phyloP scores from a whole-genome alignment of 1,140 invertebrate species.

The Drosophila varians region DNA sequence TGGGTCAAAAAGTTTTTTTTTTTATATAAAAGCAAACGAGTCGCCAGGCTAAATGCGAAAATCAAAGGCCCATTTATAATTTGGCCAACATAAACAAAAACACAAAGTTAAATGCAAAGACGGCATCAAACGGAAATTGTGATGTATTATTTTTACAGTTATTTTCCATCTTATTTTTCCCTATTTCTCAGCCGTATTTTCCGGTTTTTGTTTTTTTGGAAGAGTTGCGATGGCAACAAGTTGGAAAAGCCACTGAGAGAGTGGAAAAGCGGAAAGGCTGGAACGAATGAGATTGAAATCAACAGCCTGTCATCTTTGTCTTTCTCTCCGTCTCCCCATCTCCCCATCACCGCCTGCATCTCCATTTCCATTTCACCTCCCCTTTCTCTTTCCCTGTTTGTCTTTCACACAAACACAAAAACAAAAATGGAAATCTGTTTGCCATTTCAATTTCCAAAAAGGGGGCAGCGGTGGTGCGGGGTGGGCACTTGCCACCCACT shows the following conservation, averaged over 20 bases:
- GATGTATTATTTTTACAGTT: slow-evolving; percentile 15
- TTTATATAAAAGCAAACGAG: not conserved
- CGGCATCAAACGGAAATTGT: slow-evolving; percentile 1
- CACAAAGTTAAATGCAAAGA: not conserved
- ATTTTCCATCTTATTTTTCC: not conserved
- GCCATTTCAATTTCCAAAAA: slow-evolving; percentile 48
- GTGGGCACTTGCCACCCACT: slow-evolving; percentile 14
- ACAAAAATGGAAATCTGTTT: slow-evolving; percentile 50
- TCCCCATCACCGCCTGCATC: no score
- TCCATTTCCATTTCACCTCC: not conserved
- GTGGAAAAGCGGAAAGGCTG: slow-evolving; percentile 6
- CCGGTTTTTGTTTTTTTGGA: slow-evolving; percentile 1
- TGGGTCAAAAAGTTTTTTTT: slow-evolving; percentile 3
- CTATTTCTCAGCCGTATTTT: no score
- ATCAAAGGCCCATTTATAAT: slow-evolving; percentile 1
- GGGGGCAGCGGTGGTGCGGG: no score
- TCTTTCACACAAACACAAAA: slow-evolving; percentile 9
- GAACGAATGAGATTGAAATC: slow-evolving; percentile 41
- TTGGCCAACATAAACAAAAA: not conserved
- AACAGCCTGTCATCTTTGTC: slow-evolving; percentile 22
- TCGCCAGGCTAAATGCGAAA: not conserved
- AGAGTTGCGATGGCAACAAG: slow-evolving; percentile 47
- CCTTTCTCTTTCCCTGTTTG: slow-evolving; percentile 16
- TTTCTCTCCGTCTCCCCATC: not conserved
- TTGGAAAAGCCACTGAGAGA: slow-evolving; percentile 11